These are phyloP conservation scores for Galeopterus variegatus DNA, from an alignment of 2,113 vertebrate genomes.

Conservation along the genomic window DNA sequence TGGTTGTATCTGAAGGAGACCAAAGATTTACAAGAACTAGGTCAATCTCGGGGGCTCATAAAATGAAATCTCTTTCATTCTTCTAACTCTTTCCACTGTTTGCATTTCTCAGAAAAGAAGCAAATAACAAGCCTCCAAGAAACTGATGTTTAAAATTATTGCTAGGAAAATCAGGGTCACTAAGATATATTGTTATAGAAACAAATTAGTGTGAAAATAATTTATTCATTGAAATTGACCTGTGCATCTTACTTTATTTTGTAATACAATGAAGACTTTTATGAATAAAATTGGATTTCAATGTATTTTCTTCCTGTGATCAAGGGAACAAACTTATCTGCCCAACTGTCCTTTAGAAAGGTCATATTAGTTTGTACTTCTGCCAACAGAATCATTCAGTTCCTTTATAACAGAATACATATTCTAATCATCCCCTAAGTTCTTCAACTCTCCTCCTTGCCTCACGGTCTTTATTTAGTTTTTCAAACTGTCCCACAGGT, in stretches of 20 bases:
- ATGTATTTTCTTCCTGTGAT: not conserved
- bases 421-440: constrained; percentile 11
- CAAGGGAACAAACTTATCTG: not conserved
- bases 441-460: not conserved
- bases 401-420: constrained; percentile 10
- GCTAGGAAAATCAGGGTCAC: not conserved
- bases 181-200: not conserved
- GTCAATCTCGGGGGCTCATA: not conserved
- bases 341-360: not conserved
- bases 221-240: not conserved
- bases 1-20: not conserved
- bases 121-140: not conserved
- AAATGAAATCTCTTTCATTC: not conserved
- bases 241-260: not conserved
- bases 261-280: constrained; percentile 30
- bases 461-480: not conserved
- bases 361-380: not conserved
- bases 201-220: constrained; percentile 1
- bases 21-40: not conserved
- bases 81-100: not conserved
- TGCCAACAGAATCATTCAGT: not conserved
- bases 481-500: not conserved
- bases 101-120: constrained; percentile 25
- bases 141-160: not conserved
- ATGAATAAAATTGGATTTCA: constrained; percentile 47